Base-by-base conservation (phyloP, 2,797 vertebrate genomes). In the Lithobates pipiens region DNA sequence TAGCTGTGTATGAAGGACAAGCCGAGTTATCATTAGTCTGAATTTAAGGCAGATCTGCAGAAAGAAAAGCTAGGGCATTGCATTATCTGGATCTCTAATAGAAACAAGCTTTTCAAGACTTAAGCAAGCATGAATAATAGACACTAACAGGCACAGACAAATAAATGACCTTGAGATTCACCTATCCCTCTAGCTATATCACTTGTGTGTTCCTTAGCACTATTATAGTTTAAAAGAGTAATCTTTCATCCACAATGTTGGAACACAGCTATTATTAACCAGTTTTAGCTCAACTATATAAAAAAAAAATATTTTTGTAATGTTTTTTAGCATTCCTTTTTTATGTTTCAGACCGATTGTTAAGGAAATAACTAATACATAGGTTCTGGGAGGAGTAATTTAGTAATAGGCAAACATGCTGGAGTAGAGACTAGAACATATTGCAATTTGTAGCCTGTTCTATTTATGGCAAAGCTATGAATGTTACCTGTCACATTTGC, bases 81-180 rank as follows among this genome's bases (percentile, higher is more conserved):
- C 69, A 73, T 79, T 85, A 85, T 79, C 50, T 73, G 13, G n/a
- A 16, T 72, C 39, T 63, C 54, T 79, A 73, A 65, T 79, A 74
- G 32, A 84, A 77, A 65, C 72, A 84, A 69, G 25, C 5, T 39
- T 70, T 84, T 78, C 16, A 11, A 57, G 80, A 32, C 23, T 67
- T 75, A 82, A 82, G 57, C 34, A 82, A 82, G 70, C 69, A 61
- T 72, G 80, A 82, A 67, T 75, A 75, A 82, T 75, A 54, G 80
- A 82, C 54, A n/a, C 80, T 44, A 82, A 82, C 23, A 44, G 57
- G 39, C 54, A 32, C 71, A 67, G 83, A 71, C 74, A 70, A 77
- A 76, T 46, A 76, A 69, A 69, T 77, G 75, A 84, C 83, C 76
- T 84, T 84, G 74, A 77, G 39, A 70, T 69, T 76, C 63, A 69